phyloP scores from a whole-genome alignment of 2,888 invertebrate genomes.

The Dasypolia templi region DNA sequence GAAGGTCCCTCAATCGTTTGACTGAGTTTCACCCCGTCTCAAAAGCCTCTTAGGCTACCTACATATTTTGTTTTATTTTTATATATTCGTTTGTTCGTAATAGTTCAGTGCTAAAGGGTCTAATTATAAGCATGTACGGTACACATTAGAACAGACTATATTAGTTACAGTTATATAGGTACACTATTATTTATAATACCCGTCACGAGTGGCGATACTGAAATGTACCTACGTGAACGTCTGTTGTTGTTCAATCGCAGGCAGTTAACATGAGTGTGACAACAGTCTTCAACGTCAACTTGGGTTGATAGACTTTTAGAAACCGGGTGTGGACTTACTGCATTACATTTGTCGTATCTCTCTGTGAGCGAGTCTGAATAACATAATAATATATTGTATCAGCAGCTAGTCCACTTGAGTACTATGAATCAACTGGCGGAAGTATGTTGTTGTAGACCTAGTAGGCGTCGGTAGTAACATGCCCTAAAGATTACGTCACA shows the following conservation, averaged over 20 bases:
- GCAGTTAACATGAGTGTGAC: background rate
- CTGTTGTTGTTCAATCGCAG: background rate
- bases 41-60: background rate
- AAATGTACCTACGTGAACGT: background rate
- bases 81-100: too few species aligned
- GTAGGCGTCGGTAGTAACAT: constrained; percentile 60
- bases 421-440: constrained; percentile 59
- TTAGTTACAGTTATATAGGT: constrained; percentile 21
- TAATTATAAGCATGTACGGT: background rate
- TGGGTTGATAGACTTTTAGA: constrained; percentile 1
- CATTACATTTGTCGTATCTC: background rate
- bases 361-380: background rate
- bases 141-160: too few species aligned
- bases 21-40: background rate
- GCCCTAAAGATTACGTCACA: constrained; percentile 57
- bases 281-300: background rate
- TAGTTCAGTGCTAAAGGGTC: background rate
- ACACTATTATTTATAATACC: constrained; percentile 11
- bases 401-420: constrained; percentile 28
- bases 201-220: background rate
- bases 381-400: constrained; percentile 36
- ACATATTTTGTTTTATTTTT: background rate
- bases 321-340: background rate
- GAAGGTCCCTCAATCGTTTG: too few species aligned
- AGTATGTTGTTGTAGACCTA: constrained; percentile 44